Conservation (phyloP, 2,888 invertebrate species). For the Acrocera orbiculus region DNA sequence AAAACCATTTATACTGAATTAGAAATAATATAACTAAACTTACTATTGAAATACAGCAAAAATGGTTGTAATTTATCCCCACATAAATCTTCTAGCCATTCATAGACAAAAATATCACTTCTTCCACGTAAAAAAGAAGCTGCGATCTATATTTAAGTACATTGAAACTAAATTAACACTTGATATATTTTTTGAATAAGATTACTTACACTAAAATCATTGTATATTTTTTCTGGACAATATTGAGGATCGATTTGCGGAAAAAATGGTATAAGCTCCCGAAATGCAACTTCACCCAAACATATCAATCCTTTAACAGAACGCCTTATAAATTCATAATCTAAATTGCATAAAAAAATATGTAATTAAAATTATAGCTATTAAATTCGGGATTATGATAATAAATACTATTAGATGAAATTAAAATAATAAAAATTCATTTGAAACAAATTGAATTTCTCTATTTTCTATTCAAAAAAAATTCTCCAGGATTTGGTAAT, state of each 20-base stretch:
- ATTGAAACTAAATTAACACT: neutral
- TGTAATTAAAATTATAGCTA: too few species aligned
- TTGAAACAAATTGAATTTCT: too few species aligned
- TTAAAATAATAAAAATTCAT: too few species aligned
- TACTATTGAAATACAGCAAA: slow-evolving; percentile 23
- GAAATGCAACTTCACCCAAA: slow-evolving; percentile 27
- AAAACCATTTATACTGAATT: neutral
- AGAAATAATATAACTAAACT: slow-evolving; percentile 6
- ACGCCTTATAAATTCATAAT: slow-evolving; percentile 25
- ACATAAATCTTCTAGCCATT: slow-evolving; percentile 27
- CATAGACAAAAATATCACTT: slow-evolving; percentile 28
- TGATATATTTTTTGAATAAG: neutral
- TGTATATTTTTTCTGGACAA: slow-evolving; percentile 21
- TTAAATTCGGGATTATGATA: too few species aligned
- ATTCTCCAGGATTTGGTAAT: too few species aligned
- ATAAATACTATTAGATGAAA: neutral
- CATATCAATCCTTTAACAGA: slow-evolving; percentile 22
- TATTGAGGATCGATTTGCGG: slow-evolving; percentile 20
- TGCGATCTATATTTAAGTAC: slow-evolving; percentile 15
- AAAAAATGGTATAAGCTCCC: slow-evolving; percentile 27
- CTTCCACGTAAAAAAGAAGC: slow-evolving; percentile 23
- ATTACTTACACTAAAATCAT: slow-evolving; percentile 19
- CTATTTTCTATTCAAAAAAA: too few species aligned
- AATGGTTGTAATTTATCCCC: slow-evolving; percentile 26
- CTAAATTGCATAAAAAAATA: too few species aligned